Evolutionary conservation across 2,888 invertebrate species (phyloP), one percentile per base, ranked within the genome.

Genomic region (Bembecia ichneumoniformis): DNA sequence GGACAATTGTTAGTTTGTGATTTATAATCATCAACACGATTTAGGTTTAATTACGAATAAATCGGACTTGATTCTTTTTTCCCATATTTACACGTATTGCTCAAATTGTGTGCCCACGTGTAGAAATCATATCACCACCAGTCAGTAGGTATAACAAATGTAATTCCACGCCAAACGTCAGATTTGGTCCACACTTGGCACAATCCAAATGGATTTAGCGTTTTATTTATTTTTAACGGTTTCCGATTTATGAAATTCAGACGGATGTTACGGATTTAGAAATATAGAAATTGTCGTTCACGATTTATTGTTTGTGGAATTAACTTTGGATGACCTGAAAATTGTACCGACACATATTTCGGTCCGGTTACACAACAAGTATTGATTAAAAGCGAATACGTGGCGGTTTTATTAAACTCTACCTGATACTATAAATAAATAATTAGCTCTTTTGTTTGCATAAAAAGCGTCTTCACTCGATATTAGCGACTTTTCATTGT

Each of bases 401-500:
- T 40, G 40, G n/a, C 40, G 40, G 7, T 40, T 40, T 14, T 28
- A 9, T 28, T 3, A 14, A 40, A 40, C 40, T 40, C 11, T 40
- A 40, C 13, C 2, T 7, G 9, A 28, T 28, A 28, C 28, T 28
- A 28, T 28, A 28, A 2, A 9, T 28, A 28, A 28, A 28, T 28
- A 28, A 9, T 28, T 28, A 28, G 28, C 28, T 7, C 9, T 28
- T 28, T 28, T 28, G 9, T 28, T 28, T 28, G 28, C 1, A 28
- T 28, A 9, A 28, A 4, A 40, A 40, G n/a, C 40, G 13, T 40
- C n/a, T 40, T 14, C 4, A 13, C 54, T 53, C 56, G 54, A 56
- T 61, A 64, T 53, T 56, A 56, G 58, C 62, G 59, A 66, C 40
- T 40, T 28, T 28, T 9, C n/a, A n/a, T n/a, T 14, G 51, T 47